Evolutionary conservation across 2,888 invertebrate genomes (phyloP).

Genomic region (Matsumyia berberina): DNA sequence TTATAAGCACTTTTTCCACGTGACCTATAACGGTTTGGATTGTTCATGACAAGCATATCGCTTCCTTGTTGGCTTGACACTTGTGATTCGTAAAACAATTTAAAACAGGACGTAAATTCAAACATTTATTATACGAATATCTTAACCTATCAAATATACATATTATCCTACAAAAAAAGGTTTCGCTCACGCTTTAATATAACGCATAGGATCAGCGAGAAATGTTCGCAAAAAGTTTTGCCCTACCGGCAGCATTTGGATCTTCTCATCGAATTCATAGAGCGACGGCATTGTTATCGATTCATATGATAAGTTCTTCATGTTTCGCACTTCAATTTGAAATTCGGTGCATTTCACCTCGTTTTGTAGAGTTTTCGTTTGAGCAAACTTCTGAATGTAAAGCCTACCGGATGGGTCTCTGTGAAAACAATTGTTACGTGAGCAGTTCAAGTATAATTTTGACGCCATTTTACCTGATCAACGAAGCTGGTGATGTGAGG

Average conservation of each 20-base stretch:
- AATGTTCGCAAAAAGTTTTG: slow-evolving; percentile 51
- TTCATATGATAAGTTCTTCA: slow-evolving; percentile 57
- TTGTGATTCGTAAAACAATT: too few species aligned
- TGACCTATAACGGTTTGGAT: too few species aligned
- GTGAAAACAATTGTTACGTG: neutral
- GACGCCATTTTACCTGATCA: slow-evolving; percentile 51
- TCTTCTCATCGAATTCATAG: slow-evolving; percentile 65
- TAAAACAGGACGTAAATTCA: too few species aligned
- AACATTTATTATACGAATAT: neutral
- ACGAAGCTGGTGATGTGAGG: slow-evolving; percentile 52
- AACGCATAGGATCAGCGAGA: slow-evolving; percentile 51
- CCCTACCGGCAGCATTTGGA: slow-evolving; percentile 60
- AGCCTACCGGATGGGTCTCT: slow-evolving; percentile 61
- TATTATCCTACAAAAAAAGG: neutral
- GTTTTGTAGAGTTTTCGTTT: slow-evolving; percentile 48
- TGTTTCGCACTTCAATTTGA: slow-evolving; percentile 67
- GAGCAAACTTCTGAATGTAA: slow-evolving; percentile 55
- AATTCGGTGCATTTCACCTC: slow-evolving; percentile 44
- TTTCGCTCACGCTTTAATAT: slow-evolving; percentile 30
- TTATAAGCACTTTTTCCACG: too few species aligned
- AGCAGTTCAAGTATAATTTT: neutral
- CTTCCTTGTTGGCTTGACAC: too few species aligned
- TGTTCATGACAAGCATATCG: too few species aligned
- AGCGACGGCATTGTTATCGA: slow-evolving; percentile 54
- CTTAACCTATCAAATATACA: slow-evolving; percentile 1